Evolutionary conservation across 2,113 vertebrate genomes (phyloP).

Genomic region (Eupsittula cactorum): DNA sequence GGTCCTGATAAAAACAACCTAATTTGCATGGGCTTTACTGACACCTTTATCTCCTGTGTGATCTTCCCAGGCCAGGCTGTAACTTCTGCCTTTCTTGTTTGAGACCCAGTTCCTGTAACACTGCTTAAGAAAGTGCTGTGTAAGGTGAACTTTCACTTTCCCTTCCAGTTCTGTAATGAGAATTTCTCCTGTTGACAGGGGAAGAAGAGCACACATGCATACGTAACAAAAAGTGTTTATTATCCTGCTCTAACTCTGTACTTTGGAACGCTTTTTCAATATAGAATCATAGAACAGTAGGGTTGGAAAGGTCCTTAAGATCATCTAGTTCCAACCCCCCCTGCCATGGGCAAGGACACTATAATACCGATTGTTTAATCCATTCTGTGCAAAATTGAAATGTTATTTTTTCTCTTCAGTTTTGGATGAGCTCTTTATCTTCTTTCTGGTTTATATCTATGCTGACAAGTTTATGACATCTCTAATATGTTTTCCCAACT

Average conservation of each 20-base stretch:
- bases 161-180: background rate
- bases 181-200: background rate
- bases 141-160: background rate
- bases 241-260: background rate
- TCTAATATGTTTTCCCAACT: background rate
- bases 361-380: background rate
- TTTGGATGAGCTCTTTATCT: background rate
- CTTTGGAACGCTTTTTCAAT: background rate
- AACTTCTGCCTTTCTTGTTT: background rate
- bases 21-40: background rate
- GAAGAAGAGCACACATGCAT: fast-evolving
- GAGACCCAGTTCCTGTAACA: background rate
- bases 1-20: background rate
- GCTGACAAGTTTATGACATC: background rate
- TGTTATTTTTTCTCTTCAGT: background rate
- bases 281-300: background rate
- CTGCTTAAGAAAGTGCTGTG: background rate
- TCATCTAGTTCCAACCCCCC: background rate
- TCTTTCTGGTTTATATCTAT: background rate
- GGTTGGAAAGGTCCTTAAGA: background rate
- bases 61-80: background rate
- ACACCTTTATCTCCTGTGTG: background rate
- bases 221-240: background rate
- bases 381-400: background rate
- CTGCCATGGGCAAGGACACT: background rate